Base-by-base conservation (phyloP, 2,113 vertebrate genomes). In the Prunella fulvescens region DNA sequence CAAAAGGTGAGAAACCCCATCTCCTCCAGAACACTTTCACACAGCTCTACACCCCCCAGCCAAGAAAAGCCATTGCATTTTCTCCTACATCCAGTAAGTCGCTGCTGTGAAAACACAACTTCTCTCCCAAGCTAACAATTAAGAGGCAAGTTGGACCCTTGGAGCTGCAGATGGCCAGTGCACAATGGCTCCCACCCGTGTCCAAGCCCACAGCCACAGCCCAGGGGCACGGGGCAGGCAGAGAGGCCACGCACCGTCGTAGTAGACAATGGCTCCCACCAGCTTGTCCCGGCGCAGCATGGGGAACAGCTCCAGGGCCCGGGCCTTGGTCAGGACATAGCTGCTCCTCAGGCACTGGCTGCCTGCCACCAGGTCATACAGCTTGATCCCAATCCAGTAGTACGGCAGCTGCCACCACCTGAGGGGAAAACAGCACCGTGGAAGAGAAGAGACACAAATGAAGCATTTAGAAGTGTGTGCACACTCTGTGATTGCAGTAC, bases 361-460 rank as follows among this genome's bases (percentile, higher is more conserved):
- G 83, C 99, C 99, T 0, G 99, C 99, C 95, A 99, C 99, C 72
- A 99, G 60, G 97, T 99, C 99, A 11, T 99, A 99, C 18, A 99
- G 97, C 96, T 99, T 99, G 81, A 99, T 99, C 51, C 99, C 99
- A 5, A 98, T 89, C 99, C 99, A 99, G 97, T 99, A 99, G 96
- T 99, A 99, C 0, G 99, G 99, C 95, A 99, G 20, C 98, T 99
- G 99, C 99, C 99, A 99, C 99, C 99, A 99, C 65, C 99, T 99
- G 93, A 16, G 81, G 51, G 33, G 42, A 33, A 7, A 58, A 7
- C 76, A 51, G 23, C 37, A 44, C 23, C 26, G 0, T 0, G 4
- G 31, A 35, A 28, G 20, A 17, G 44, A n/a, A 2, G 12, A 58
- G 19, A 26, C 2, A 7, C 42, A 6, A 11, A 5, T 1, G 26